Conservation (phyloP, 2,113 vertebrate species). For the Trematocara nigrifrons region DNA sequence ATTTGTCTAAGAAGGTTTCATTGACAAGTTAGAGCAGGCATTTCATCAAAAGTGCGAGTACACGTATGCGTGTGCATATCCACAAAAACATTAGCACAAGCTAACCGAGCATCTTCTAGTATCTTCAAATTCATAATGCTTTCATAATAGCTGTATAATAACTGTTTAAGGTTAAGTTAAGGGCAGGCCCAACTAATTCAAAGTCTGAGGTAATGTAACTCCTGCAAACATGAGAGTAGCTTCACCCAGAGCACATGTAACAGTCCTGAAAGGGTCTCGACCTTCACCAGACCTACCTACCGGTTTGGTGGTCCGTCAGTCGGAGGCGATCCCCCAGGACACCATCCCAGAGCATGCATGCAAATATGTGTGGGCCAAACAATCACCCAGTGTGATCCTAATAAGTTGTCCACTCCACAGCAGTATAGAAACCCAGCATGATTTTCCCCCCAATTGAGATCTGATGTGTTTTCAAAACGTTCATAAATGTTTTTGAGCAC, state of each 20-base stretch:
- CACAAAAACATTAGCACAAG: background rate
- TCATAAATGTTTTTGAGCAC: background rate
- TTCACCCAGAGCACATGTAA: background rate
- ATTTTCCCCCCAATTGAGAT: background rate
- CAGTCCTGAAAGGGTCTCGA: background rate
- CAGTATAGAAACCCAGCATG: background rate
- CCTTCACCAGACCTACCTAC: background rate
- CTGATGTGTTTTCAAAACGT: background rate
- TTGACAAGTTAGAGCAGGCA: background rate
- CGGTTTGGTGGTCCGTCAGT: background rate
- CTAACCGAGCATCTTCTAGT: rapidly evolving
- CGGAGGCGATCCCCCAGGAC: background rate
- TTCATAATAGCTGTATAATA: background rate
- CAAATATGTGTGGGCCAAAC: background rate
- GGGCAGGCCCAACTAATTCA: background rate
- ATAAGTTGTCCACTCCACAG: background rate
- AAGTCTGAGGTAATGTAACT: background rate
- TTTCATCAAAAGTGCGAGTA: rapidly evolving
- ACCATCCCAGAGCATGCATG: background rate
- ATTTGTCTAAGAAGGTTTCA: background rate
- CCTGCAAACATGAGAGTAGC: background rate
- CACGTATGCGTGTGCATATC: background rate
- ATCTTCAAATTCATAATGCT: rapidly evolving
- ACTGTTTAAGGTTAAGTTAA: background rate
- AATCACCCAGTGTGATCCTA: background rate